Base-by-base conservation (phyloP, 1,140 invertebrate species). In the Hydropsyche tenuis region DNA sequence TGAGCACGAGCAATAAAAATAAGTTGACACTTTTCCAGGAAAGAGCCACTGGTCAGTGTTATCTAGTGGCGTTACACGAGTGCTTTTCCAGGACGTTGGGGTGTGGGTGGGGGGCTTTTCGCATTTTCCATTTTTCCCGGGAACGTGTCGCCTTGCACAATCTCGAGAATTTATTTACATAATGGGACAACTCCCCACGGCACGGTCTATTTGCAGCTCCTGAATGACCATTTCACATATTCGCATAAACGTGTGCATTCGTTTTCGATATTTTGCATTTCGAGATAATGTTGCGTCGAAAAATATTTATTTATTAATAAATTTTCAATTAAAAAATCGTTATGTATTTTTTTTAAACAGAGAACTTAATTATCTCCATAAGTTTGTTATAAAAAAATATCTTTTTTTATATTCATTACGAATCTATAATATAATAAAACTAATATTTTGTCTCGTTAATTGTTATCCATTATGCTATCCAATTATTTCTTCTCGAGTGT, bases 141-240 rank as follows among this genome's bases (percentile, higher is more conserved):
- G 43, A 2, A 69, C 18, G 30, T 37, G 66, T 69, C 66, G 18
- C 66, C 45, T 69, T 69, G 43, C 66, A 69, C 66, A 69, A 69
- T 69, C 43, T 48, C 12, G 66, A 27, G 20, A 69, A 69, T 69
- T 69, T 69, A 69, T 69, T 69, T 46, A 69, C 66, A 69, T 69
- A 69, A 45, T 46, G 45, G 27, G 30, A 37, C 30, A 37, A 37
- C 30, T 37, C 9, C 30, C 18, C 37, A 45, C 37, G 30, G 30
- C 30, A 37, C 30, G 30, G 3, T 37, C 30, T 37, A 37, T 37
- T 37, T 37, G 30, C 30, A 37, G 3, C 9, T 37, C 9, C 30
- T 37, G 30, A 37, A 37, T 37, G 30, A 37, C 30, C 30, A 9
- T 37, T 37, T 37, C 30, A 9, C 30, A 37, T 37, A 37, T 37